A percentile compares a stretch with the other conserved stretches of the same genome.
Conservation (phyloP, 2,113 vertebrate species). For the Myotis davidii region DNA sequence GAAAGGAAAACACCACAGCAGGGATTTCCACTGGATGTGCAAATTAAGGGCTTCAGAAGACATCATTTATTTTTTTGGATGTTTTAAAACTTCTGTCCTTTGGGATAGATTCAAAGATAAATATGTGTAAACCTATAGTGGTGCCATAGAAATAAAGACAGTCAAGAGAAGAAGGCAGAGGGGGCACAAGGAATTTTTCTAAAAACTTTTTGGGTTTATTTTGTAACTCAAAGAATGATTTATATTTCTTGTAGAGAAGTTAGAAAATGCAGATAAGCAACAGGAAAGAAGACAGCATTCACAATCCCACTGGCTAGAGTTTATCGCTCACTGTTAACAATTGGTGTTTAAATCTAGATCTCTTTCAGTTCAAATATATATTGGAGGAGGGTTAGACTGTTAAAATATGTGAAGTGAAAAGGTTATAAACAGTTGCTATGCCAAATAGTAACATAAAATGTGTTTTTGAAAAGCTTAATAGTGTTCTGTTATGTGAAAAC, state of each 20-base stretch:
- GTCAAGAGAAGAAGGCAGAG: not conserved
- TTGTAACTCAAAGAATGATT: constrained; percentile 35
- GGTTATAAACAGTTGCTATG: not conserved
- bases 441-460: not conserved
- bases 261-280: constrained; percentile 9
- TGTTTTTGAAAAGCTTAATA: not conserved
- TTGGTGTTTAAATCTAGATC: not conserved
- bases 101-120: constrained; percentile 49
- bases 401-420: not conserved
- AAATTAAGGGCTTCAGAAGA: constrained; percentile 34
- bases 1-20: not conserved
- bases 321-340: not conserved
- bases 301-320: not conserved
- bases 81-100: constrained; percentile 70
- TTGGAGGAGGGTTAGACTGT: not conserved
- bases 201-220: constrained; percentile 36
- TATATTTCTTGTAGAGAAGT: constrained; percentile 20
- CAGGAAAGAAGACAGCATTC: not conserved
- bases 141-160: not conserved
- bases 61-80: constrained; percentile 58
- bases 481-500: not conserved
- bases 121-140: not conserved
- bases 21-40: constrained; percentile 8
- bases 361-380: not conserved
- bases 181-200: not conserved